These are phyloP conservation scores for Osmerus mordax DNA, from an alignment of 2,113 vertebrate genomes.

Conservation along the genomic window DNA sequence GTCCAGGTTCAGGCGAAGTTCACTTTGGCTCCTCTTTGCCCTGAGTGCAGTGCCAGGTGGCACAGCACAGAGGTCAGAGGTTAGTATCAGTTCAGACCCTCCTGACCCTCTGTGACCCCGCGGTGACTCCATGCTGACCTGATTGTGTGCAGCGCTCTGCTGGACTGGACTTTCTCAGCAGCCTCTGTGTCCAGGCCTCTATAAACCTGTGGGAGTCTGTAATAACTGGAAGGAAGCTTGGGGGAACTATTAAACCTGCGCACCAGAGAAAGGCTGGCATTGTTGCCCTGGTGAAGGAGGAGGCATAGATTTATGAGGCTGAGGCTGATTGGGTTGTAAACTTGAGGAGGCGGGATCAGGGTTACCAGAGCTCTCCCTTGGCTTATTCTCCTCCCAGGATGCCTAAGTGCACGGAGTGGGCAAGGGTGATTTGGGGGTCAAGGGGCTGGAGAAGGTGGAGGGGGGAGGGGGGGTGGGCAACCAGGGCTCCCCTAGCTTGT, in stretches of 20 bases:
- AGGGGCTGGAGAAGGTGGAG: conserved; percentile 38
- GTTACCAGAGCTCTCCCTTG: conserved; percentile 63
- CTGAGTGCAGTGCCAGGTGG: conserved; percentile 68
- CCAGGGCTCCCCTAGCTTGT: conserved; percentile 81
- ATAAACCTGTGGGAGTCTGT: conserved; percentile 79
- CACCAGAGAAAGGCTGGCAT: conserved; percentile 78
- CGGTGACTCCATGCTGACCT: conserved; percentile 64
- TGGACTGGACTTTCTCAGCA: conserved; percentile 53
- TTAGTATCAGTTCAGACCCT: conserved; percentile 80
- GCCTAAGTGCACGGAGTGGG: conserved; percentile 61
- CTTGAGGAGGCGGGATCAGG: conserved; percentile 68
- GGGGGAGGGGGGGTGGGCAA: conserved; percentile 65
- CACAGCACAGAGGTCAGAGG: conserved; percentile 76
- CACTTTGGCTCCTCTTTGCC: conserved; percentile 58
- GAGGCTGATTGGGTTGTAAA: conserved; percentile 87
- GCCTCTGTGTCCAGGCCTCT: conserved; percentile 59
- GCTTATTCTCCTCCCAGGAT: conserved; percentile 52
- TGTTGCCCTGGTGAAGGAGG: conserved; percentile 81
- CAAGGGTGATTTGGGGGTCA: conserved; percentile 74
- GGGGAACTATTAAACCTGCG: conserved; percentile 68
- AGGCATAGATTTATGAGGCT: conserved; percentile 86
- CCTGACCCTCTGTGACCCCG: conserved; percentile 69
- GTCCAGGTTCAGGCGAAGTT: conserved; percentile 92
- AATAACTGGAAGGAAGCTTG: conserved; percentile 67
- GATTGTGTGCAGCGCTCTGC: conserved; percentile 57